Conservation (phyloP, 2,797 vertebrate genomes). For the Sternarchorhynchus goeldii region DNA sequence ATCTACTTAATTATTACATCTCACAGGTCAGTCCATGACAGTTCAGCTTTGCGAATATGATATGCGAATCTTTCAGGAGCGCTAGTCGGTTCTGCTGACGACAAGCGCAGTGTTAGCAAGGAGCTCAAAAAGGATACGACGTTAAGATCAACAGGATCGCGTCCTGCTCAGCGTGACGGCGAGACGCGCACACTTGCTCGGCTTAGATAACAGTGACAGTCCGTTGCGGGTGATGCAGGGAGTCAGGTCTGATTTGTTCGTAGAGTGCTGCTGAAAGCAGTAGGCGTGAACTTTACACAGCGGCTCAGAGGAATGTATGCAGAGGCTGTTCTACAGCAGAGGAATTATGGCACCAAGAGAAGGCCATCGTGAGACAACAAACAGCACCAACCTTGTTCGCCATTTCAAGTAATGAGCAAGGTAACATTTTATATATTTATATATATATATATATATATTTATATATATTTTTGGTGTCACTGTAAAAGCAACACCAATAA, state of each 20-base stretch:
- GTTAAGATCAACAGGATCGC: not conserved
- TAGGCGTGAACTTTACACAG: constrained; percentile 50
- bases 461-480: constrained; percentile 35
- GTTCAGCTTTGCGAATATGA: constrained; percentile 66
- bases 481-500: constrained; percentile 65
- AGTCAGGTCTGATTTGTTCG: constrained; percentile 32
- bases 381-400: constrained; percentile 68
- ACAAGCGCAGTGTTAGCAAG: constrained; percentile 37
- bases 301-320: constrained; percentile 70
- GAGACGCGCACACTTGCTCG: constrained; percentile 30
- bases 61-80: constrained; percentile 65
- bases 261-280: constrained; percentile 21
- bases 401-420: constrained; percentile 76
- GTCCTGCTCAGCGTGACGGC: constrained; percentile 45
- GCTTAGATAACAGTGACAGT: constrained; percentile 38
- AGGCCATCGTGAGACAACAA: constrained; percentile 67
- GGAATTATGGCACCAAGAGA: constrained; percentile 72
- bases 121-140: constrained; percentile 27
- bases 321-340: constrained; percentile 47
- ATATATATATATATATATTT: not conserved
- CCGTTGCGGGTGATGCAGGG: constrained; percentile 32
- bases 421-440: constrained; percentile 50
- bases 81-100: constrained; percentile 40
- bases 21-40: constrained; percentile 68
- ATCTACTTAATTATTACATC: constrained; percentile 73